These are phyloP conservation scores for Hemicordylus capensis DNA, from an alignment of 2,113 vertebrate genomes.

Conservation along the genomic window DNA sequence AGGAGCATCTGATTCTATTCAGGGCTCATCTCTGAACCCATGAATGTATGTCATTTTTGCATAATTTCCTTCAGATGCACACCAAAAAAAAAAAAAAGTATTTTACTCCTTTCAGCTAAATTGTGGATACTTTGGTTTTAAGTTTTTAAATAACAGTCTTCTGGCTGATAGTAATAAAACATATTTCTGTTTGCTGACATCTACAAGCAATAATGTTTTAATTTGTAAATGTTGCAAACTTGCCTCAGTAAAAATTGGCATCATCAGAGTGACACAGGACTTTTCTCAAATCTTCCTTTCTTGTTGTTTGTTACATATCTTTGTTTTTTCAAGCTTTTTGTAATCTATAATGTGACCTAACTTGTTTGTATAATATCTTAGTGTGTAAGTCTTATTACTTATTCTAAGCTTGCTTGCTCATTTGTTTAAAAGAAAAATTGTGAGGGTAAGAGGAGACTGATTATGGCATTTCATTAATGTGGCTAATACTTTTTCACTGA, in stretches of 20 bases:
- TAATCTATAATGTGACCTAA: conserved; percentile 65
- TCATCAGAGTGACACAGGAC: conserved; percentile 61
- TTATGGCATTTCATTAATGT: conserved; percentile 7
- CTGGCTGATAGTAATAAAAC: conserved; percentile 61
- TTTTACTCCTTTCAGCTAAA: conserved; percentile 56
- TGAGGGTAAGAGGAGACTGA: conserved; percentile 22
- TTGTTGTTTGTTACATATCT: conserved; percentile 68
- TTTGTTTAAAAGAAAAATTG: conserved; percentile 44
- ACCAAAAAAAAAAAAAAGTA: conserved; percentile 21
- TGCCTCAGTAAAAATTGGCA: conserved; percentile 52
- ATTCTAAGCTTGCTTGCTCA: conserved; percentile 57
- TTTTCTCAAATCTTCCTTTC: conserved; percentile 59
- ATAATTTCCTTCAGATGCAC: conserved; percentile 57
- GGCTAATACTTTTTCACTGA: conserved; percentile 32
- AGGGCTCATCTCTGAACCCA: not conserved
- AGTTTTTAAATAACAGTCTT: conserved; percentile 43
- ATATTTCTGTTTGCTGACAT: conserved; percentile 62
- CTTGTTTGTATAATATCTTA: conserved; percentile 62
- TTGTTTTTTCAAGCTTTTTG: conserved; percentile 64
- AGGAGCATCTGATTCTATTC: not conserved
- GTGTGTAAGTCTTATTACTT: conserved; percentile 61
- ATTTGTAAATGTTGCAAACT: conserved; percentile 54
- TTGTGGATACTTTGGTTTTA: conserved; percentile 42
- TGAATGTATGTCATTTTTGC: conserved; percentile 14
- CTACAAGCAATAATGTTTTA: conserved; percentile 50